Conservation (phyloP, 2,797 vertebrate genomes). For the Myotis pilosus region DNA sequence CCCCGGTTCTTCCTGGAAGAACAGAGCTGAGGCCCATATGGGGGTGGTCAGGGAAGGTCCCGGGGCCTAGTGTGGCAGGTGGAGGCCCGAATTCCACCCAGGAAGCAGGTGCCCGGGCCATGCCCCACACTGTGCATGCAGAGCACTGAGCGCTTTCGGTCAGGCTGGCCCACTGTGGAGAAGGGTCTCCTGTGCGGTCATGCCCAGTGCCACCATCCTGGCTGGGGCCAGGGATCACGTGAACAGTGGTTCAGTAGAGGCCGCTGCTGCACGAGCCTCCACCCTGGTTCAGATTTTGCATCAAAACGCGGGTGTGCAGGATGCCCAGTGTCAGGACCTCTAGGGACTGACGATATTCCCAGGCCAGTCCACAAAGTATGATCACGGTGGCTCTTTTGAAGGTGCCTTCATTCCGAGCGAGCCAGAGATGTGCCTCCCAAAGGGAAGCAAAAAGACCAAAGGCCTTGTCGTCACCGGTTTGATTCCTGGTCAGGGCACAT, state of each 20-base stretch:
- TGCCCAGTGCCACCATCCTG: not conserved
- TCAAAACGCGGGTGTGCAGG: fast-evolving
- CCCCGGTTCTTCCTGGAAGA: not conserved
- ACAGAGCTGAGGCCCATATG: not conserved
- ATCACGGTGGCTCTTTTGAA: not conserved
- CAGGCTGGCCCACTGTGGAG: not conserved
- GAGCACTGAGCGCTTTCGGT: not conserved
- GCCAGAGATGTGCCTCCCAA: not conserved
- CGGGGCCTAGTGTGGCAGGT: not conserved
- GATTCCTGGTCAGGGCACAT: too few relatives aligned
- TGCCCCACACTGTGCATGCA: not conserved
- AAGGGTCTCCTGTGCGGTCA: not conserved
- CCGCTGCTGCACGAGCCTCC: not conserved
- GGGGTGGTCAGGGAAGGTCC: not conserved
- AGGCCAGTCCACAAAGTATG: not conserved
- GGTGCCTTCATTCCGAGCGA: not conserved
- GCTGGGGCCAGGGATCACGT: not conserved
- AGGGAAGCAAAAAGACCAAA: not conserved
- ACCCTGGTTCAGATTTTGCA: not conserved
- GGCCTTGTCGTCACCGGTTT: too few relatives aligned
- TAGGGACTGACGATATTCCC: not conserved
- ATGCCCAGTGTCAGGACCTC: not conserved
- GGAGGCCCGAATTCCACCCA: not conserved
- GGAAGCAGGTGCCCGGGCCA: not conserved
- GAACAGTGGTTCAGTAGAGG: not conserved